Conservation (phyloP, 2,113 vertebrate genomes). For the Corynorhinus townsendii region DNA sequence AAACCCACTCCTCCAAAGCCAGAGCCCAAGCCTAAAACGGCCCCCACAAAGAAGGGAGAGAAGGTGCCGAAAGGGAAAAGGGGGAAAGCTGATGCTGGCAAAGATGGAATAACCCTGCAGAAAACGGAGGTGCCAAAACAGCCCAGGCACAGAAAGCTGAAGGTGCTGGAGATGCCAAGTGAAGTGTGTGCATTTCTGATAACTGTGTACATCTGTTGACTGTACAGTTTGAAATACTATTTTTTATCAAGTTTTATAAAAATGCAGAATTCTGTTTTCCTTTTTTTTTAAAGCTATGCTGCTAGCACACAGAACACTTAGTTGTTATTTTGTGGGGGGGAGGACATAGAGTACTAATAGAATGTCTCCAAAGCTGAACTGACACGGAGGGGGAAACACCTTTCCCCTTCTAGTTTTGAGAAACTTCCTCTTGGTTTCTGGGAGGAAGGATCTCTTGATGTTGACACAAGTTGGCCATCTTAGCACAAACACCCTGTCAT, state of each 20-base stretch:
- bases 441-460: too few relatives aligned
- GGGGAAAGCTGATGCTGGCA: conserved; percentile 84
- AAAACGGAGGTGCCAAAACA: conserved; percentile 80
- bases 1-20: not conserved
- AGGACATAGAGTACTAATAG: too few relatives aligned
- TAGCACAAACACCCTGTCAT: too few relatives aligned
- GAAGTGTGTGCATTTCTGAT: conserved; percentile 92
- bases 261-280: conserved; percentile 88
- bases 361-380: too few relatives aligned
- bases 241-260: conserved; percentile 92
- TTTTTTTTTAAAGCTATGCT: conserved; percentile 74
- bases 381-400: too few relatives aligned
- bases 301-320: too few relatives aligned
- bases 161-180: conserved; percentile 95
- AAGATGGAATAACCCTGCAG: conserved; percentile 87
- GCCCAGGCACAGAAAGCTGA: conserved; percentile 98
- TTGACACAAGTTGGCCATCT: too few relatives aligned
- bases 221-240: conserved; percentile 92
- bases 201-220: conserved; percentile 95
- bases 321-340: too few relatives aligned
- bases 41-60: conserved; percentile 82
- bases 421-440: too few relatives aligned
- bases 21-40: not conserved
- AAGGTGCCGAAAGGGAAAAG: conserved; percentile 91
- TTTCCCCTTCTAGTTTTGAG: too few relatives aligned